Evolutionary conservation across 2,888 invertebrate species (phyloP).

Genomic region (Drosophila fulvimacula): DNA sequence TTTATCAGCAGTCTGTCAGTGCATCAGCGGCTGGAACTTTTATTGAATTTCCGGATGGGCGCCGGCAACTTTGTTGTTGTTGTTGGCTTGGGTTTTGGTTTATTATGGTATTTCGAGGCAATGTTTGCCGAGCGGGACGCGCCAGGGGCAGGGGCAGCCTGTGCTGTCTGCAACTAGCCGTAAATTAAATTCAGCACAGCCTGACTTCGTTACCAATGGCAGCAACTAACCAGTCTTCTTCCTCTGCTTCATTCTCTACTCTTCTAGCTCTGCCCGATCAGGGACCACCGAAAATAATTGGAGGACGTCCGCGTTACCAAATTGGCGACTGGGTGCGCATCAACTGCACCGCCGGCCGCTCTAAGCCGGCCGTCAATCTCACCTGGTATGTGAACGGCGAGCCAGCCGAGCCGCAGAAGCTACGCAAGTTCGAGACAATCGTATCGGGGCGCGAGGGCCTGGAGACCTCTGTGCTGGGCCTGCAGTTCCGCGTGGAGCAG

Average conservation of each 20-base stretch:
- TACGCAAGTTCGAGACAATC: slow-evolving; percentile 86
- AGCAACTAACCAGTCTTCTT: slow-evolving; percentile 39
- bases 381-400: slow-evolving; percentile 88
- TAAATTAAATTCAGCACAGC: slow-evolving; percentile 74
- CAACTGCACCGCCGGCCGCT: slow-evolving; percentile 88
- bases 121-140: background rate
- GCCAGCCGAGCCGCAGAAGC: slow-evolving; percentile 84
- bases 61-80: slow-evolving; percentile 47
- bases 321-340: slow-evolving; percentile 87
- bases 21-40: slow-evolving; percentile 78
- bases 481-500: slow-evolving; percentile 89
- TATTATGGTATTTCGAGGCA: slow-evolving; percentile 58
- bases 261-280: slow-evolving; percentile 87
- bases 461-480: slow-evolving; percentile 88
- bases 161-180: slow-evolving; percentile 44
- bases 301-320: slow-evolving; percentile 87
- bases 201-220: slow-evolving; percentile 40
- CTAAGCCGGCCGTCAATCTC: slow-evolving; percentile 87
- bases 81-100: slow-evolving; percentile 55
- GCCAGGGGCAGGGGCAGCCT: background rate
- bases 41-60: slow-evolving; percentile 76
- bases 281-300: slow-evolving; percentile 87
- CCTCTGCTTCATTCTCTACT: slow-evolving; percentile 16
- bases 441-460: slow-evolving; percentile 87
- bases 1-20: slow-evolving; percentile 69